Conservation (phyloP, 2,888 invertebrate genomes). For the Cataglyphis albicans region DNA sequence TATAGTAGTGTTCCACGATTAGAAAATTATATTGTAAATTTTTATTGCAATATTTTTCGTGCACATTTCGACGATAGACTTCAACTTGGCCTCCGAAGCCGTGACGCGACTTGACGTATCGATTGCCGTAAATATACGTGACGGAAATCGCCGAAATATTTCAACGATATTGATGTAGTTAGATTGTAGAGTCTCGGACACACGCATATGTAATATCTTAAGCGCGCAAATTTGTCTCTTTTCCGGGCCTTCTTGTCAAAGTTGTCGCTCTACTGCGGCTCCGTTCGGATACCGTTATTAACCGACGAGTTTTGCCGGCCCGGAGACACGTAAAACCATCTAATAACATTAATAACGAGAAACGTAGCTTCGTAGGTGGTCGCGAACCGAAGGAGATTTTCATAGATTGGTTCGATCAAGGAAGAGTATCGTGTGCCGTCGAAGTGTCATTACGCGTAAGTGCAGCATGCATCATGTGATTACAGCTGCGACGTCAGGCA, state of each 20-base stretch:
- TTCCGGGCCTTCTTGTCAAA: conserved; percentile 75
- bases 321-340: conserved; percentile 77
- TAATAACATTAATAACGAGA: conserved; percentile 80
- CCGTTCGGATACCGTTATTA: conserved; percentile 79
- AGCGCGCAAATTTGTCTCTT: conserved; percentile 60
- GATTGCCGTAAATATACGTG: conserved; percentile 6
- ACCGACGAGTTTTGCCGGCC: conserved; percentile 74
- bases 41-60: neutral
- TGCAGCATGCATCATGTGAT: conserved; percentile 60
- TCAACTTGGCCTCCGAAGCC: neutral
- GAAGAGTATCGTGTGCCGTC: conserved; percentile 41
- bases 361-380: conserved; percentile 69
- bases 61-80: neutral
- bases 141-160: conserved; percentile 8
- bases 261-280: conserved; percentile 75
- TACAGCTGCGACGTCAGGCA: conserved; percentile 46
- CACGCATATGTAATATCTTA: conserved; percentile 8
- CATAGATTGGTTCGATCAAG: conserved; percentile 48
- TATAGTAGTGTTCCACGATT: too few species aligned
- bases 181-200: conserved; percentile 9
- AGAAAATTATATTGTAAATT: too few species aligned
- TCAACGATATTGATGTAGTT: conserved; percentile 33
- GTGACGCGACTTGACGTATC: conserved; percentile 20
- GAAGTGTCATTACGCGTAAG: conserved; percentile 58
- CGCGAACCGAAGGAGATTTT: conserved; percentile 53